Conservation (phyloP, 53 echinoderm and acorn worm genomes). For the Crossaster papposus region DNA sequence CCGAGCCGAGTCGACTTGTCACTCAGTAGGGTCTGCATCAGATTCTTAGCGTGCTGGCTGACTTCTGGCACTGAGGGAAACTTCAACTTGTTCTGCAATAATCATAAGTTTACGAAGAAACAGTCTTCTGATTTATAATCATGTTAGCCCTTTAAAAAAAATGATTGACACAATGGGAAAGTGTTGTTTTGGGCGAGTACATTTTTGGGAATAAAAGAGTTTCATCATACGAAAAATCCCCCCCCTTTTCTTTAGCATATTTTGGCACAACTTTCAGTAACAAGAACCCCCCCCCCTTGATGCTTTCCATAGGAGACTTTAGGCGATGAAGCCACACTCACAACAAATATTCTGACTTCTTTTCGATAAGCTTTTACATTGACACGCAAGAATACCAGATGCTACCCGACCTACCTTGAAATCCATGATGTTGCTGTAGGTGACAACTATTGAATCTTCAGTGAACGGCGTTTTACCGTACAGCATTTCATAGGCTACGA, state of each 20-base stretch:
- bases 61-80: conserved; percentile 61
- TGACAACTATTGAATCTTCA: conserved; percentile 77
- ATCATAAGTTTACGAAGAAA: neutral
- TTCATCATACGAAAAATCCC: no score
- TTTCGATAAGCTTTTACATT: no score
- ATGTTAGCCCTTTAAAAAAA: no score
- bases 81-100: conserved; percentile 67
- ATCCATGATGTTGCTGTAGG: conserved; percentile 93
- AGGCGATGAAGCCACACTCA: no score
- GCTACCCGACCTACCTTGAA: conserved; percentile 59
- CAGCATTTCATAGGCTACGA: conserved; percentile 84
- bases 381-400: neutral
- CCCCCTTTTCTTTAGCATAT: no score
- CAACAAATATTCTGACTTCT: no score
- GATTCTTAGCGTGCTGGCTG: conserved; percentile 53
- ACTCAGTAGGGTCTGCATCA: conserved; percentile 72
- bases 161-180: no score
- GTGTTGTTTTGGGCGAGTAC: no score
- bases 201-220: no score
- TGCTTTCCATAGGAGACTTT: no score
- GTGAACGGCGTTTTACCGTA: conserved; percentile 80
- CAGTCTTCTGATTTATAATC: neutral
- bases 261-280: no score
- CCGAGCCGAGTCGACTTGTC: conserved; percentile 61
- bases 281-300: no score